phyloP scores from a whole-genome alignment of 2,113 vertebrate genomes.

The Cettia cetti region DNA sequence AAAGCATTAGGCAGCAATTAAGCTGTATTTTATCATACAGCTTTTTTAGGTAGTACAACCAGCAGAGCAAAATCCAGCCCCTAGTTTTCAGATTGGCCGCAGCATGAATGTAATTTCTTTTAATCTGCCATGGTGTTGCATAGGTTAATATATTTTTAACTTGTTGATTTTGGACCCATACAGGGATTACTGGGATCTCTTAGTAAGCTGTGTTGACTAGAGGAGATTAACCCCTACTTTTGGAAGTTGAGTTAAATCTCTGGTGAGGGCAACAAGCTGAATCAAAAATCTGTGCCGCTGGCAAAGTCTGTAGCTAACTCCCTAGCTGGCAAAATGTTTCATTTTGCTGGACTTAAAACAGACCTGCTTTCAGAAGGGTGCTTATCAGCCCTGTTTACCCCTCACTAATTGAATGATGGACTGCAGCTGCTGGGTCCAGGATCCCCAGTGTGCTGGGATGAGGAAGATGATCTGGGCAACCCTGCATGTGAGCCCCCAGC shows the following conservation, averaged over 20 bases:
- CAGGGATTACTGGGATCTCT: not conserved
- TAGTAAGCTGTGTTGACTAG: not conserved
- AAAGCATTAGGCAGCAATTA: not conserved
- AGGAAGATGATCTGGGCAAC: rapidly evolving
- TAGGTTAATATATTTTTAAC: not conserved
- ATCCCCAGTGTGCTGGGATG: rapidly evolving
- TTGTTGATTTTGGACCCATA: not conserved
- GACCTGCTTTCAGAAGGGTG: not conserved
- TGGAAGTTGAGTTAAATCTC: not conserved
- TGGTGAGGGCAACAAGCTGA: not conserved
- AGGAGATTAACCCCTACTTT: not conserved
- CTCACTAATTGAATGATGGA: not conserved
- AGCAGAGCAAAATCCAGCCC: not conserved
- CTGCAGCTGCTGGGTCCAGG: rapidly evolving
- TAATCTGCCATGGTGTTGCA: not conserved
- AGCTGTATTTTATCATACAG: not conserved
- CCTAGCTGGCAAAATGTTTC: not conserved
- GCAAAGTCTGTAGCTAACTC: not conserved
- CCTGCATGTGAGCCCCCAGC: rapidly evolving
- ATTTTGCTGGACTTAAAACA: not conserved
- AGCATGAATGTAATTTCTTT: not conserved
- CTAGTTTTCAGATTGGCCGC: not conserved
- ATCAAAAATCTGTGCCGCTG: not conserved
- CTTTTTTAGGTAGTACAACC: not conserved
- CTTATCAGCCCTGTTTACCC: not conserved